Evolutionary conservation across 2,888 invertebrate genomes (phyloP), one percentile per base, ranked within the genome.

Genomic region (Lasioglossum zephyrum): DNA sequence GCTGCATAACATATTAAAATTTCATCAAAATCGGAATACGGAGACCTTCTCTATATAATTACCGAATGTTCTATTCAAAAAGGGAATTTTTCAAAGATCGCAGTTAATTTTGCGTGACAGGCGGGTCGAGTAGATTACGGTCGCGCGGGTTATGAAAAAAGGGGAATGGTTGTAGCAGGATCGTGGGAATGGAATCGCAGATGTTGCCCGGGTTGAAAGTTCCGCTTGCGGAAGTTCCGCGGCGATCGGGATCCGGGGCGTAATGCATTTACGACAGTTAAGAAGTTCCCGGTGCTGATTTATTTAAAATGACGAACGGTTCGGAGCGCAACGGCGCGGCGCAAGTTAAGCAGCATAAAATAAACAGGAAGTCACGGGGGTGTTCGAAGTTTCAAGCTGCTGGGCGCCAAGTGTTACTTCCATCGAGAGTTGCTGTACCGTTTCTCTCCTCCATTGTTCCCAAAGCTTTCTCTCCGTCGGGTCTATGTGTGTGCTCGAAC

Each of bases 211-310:
- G 36, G 36, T 47, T 18, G 18, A 6, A 85, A 85, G 73, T 85
- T 85, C 36, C 36, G 18, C 22, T 57, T 49, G 22, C 49, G 73
- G 78, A 86, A 85, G 77, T 85, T 86, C n/a, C 57, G 44, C 39
- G 44, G 49, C 72, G 66, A 80, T 77, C 75, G 41, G 41, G 44
- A 73, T 77, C 60, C 44, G 41, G 41, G 66, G 60, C 44, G 57
- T 87, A 86, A 86, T 78, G 66, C 77, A 75, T 77, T 87, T 75
- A 82, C 82, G 82, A 86, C 79, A 72, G 86, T 86, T 83, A 76
- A 86, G 72, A 82, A 86, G 75, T 87, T 82, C 36, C 75, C 57
- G 72, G 53, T 80, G 77, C 76, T 79, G 87, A 87, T 87, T 87
- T 87, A 87, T 87, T 86, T 86, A 86, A 82, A 86, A 86, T 53